These are phyloP conservation scores for Papilio elwesi DNA, from an alignment of 2,888 invertebrate genomes.

Conservation along the genomic window DNA sequence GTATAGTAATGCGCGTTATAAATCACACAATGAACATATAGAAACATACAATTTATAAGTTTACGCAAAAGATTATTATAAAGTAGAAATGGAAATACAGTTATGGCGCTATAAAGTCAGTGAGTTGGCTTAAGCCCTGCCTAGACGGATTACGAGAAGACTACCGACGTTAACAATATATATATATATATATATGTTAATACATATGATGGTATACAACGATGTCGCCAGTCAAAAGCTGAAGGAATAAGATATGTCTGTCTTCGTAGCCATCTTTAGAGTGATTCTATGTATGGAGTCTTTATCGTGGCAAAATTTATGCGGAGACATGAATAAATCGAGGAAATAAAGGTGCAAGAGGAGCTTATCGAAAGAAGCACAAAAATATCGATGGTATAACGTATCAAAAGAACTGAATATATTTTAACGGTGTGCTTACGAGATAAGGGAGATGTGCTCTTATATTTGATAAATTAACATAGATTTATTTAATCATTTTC, in stretches of 20 bases:
- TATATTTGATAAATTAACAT: background rate
- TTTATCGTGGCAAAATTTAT: slow-evolving; percentile 69
- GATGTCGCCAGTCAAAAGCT: slow-evolving; percentile 23
- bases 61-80: background rate
- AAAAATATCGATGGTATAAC: slow-evolving; percentile 75
- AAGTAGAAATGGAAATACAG: slow-evolving; percentile 41
- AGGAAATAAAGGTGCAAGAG: slow-evolving; percentile 73
- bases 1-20: no score
- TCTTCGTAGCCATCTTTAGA: slow-evolving; percentile 9
- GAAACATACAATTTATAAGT: no score
- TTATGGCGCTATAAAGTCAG: slow-evolving; percentile 43
- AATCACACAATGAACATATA: no score
- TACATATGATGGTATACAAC: slow-evolving; percentile 1
- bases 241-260: slow-evolving; percentile 38
- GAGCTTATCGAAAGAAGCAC: slow-evolving; percentile 65
- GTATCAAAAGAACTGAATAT: slow-evolving; percentile 62
- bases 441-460: slow-evolving; percentile 13
- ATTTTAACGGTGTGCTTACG: slow-evolving; percentile 50
- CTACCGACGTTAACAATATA: slow-evolving; percentile 41
- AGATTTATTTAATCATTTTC: no score
- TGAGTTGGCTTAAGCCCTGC: slow-evolving; percentile 48
- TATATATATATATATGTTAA: no score
- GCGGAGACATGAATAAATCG: slow-evolving; percentile 79
- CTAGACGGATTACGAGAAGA: slow-evolving; percentile 53
- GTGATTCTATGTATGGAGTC: slow-evolving; percentile 41